Evolutionary conservation across 30 jellyfish, hydroid and myxozoan genomes (phyloP).

Genomic region (Hydra vulgaris): DNA sequence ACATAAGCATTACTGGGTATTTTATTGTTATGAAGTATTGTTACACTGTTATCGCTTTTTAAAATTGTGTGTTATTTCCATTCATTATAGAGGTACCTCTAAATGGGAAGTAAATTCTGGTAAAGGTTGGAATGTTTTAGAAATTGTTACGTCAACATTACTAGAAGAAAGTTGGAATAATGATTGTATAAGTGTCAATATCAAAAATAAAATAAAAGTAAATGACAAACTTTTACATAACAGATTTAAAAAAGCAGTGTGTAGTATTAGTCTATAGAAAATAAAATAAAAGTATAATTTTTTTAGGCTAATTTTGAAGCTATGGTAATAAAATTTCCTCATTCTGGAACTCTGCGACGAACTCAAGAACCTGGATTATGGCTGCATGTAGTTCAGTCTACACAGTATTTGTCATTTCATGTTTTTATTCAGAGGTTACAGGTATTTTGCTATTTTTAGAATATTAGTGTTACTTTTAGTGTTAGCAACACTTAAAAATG

Average conservation of each 20-base stretch:
- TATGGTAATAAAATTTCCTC: slow-evolving; percentile 29
- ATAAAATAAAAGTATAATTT: no score
- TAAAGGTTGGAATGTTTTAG: slow-evolving; percentile 16
- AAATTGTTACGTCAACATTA: slow-evolving; percentile 23
- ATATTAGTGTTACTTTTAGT: not conserved
- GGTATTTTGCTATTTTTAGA: not conserved
- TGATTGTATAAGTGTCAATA: slow-evolving; percentile 4
- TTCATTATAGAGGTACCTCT: slow-evolving; percentile 27
- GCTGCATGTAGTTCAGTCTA: slow-evolving; percentile 26
- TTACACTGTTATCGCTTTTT: not conserved
- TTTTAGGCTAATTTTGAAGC: slow-evolving; percentile 29
- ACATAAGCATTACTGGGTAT: slow-evolving; percentile 33
- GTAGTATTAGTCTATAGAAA: no score
- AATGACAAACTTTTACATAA: no score
- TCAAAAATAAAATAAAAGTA: slow-evolving; percentile 32
- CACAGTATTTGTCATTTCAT: slow-evolving; percentile 21
- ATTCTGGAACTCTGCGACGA: slow-evolving; percentile 21
- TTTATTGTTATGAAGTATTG: not conserved
- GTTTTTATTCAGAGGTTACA: slow-evolving; percentile 41
- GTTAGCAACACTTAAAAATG: no score
- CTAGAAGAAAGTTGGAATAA: slow-evolving; percentile 40
- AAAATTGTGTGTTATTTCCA: no score
- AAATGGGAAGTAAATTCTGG: slow-evolving; percentile 36
- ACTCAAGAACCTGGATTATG: slow-evolving; percentile 44
- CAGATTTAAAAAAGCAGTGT: no score